phyloP scores from a whole-genome alignment of 2,113 vertebrate genomes.

The Gambusia holbrooki region DNA sequence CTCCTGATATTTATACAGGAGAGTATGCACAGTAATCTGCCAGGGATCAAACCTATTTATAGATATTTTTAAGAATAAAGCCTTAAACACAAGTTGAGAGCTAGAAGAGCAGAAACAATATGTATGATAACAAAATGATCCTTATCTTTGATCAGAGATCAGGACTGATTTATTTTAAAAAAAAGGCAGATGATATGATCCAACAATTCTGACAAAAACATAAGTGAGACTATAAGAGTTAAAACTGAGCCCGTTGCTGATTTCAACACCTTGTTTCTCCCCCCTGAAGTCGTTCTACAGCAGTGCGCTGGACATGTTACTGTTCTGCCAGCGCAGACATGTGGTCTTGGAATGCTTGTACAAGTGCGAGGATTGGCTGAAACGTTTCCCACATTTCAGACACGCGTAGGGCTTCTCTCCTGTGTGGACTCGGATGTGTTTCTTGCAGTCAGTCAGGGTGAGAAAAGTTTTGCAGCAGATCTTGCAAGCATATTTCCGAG shows the following conservation, averaged over 20 bases:
- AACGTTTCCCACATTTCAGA: slow-evolving; percentile 96
- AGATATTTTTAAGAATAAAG: background rate
- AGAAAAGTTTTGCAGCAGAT: slow-evolving; percentile 99
- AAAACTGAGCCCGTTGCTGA: background rate
- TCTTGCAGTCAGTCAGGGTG: slow-evolving; percentile 97
- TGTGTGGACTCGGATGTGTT: slow-evolving; percentile 97
- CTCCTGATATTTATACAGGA: background rate
- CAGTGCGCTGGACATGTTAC: slow-evolving; percentile 88
- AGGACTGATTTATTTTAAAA: slow-evolving; percentile 27
- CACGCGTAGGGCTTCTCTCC: slow-evolving; percentile 97
- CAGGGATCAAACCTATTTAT: background rate
- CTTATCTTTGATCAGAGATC: slow-evolving; percentile 52
- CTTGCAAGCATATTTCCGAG: slow-evolving; percentile 96
- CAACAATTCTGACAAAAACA: background rate
- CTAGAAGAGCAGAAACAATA: slow-evolving; percentile 1
- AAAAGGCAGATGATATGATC: slow-evolving; percentile 16
- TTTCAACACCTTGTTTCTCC: background rate
- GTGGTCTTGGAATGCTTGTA: slow-evolving; percentile 99
- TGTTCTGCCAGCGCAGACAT: slow-evolving; percentile 96
- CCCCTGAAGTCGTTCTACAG: slow-evolving; percentile 68
- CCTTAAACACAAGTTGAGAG: background rate
- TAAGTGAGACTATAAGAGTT: background rate
- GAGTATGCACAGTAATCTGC: background rate
- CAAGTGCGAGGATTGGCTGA: slow-evolving; percentile 96
- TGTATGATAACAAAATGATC: background rate